Evolutionary conservation across 2,888 invertebrate genomes (phyloP).

Genomic region (Metopia argyrocephala): DNA sequence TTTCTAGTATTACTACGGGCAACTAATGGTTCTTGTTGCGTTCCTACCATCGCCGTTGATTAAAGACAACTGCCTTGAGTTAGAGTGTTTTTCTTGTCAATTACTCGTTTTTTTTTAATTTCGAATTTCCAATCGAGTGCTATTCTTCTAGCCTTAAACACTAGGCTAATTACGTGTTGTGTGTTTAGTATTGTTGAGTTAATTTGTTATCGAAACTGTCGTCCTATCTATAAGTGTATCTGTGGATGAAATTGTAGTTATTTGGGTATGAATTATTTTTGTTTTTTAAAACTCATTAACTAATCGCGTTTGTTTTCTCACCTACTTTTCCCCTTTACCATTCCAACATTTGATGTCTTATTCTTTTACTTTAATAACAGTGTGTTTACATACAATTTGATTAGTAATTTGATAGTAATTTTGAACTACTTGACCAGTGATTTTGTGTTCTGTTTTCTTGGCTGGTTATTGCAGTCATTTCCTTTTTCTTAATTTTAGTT

Average conservation of each 20-base stretch:
- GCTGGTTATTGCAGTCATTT: conserved; percentile 7
- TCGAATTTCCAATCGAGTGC: not conserved
- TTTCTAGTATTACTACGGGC: conserved; percentile 16
- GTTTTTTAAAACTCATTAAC: not conserved
- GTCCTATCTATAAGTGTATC: not conserved
- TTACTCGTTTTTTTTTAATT: not conserved
- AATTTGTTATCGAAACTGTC: conserved; percentile 36
- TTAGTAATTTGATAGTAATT: conserved; percentile 1
- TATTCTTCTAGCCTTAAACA: not conserved
- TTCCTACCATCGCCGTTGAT: conserved; percentile 41
- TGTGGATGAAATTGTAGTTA: not conserved
- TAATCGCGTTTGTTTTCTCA: conserved; percentile 9
- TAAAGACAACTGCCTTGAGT: conserved; percentile 30
- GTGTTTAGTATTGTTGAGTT: conserved; percentile 5
- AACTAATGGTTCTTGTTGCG: conserved; percentile 47
- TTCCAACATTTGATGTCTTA: not conserved
- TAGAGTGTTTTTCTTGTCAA: not conserved
- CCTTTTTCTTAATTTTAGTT: not conserved
- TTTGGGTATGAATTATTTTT: not conserved
- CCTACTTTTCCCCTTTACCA: too few species aligned
- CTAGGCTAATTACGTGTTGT: conserved; percentile 8
- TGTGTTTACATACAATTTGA: not conserved
- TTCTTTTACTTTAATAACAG: not conserved
- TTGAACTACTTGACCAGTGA: not conserved
- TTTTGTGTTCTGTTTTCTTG: not conserved